Percentiles rank a stretch among this genome's conserved stretches.
phyloP scores from a whole-genome alignment of 2,797 vertebrate genomes.

The Crenuchus spilurus region DNA sequence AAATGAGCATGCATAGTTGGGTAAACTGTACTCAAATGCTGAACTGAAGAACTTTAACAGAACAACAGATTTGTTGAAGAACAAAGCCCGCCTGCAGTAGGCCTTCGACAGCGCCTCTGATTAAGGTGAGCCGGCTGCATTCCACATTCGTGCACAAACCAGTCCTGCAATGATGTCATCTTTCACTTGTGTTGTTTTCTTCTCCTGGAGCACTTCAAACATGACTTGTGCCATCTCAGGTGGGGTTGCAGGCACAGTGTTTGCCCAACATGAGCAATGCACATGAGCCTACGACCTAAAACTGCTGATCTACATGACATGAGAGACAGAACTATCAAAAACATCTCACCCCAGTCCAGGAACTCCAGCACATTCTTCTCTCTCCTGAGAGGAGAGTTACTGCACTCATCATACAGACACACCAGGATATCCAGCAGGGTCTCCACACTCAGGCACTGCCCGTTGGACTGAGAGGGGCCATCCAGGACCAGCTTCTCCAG shows the following conservation, averaged over 20 bases:
- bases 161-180: slow-evolving; percentile 69
- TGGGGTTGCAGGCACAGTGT: background rate
- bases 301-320: background rate
- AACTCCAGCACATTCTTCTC: slow-evolving; percentile 97
- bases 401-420: slow-evolving; percentile 98
- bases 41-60: background rate
- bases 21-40: too few relatives aligned
- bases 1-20: too few relatives aligned
- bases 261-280: background rate
- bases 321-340: background rate
- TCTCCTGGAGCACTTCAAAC: slow-evolving; percentile 21
- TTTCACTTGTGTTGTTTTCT: slow-evolving; percentile 14
- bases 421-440: slow-evolving; percentile 96
- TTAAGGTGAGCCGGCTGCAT: slow-evolving; percentile 80
- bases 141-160: slow-evolving; percentile 81
- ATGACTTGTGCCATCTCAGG: slow-evolving; percentile 55
- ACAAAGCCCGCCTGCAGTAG: slow-evolving; percentile 37
- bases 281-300: background rate
- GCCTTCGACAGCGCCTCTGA: slow-evolving; percentile 26
- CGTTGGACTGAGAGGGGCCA: slow-evolving; percentile 87
- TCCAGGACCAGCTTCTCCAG: slow-evolving; percentile 96
- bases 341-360: slow-evolving; percentile 93
- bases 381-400: slow-evolving; percentile 91
- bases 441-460: slow-evolving; percentile 94
- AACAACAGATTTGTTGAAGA: background rate